A percentile compares a stretch with the other conserved stretches of the same genome.
Evolutionary conservation across 2,797 vertebrate species (phyloP).

Genomic region (Ammospiza maritima): DNA sequence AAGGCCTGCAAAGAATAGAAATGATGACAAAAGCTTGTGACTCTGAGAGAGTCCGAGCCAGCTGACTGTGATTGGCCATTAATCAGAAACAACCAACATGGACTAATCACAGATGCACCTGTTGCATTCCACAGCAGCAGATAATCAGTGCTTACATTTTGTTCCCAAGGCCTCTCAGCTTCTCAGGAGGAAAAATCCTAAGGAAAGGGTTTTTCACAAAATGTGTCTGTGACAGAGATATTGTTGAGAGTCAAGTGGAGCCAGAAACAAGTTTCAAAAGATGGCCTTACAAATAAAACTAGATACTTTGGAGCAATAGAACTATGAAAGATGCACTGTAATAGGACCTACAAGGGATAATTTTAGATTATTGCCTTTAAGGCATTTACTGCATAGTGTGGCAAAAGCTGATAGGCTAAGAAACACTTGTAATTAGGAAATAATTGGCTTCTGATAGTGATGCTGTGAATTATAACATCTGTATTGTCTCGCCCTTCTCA

Average conservation of each 20-base stretch:
- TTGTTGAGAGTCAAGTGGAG: background rate
- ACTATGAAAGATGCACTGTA: background rate
- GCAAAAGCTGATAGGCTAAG: background rate
- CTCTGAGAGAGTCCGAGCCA: no score
- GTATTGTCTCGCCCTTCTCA: background rate
- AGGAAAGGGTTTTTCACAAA: no score
- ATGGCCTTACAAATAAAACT: background rate
- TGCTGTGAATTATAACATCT: background rate
- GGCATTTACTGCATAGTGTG: background rate
- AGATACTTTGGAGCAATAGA: background rate
- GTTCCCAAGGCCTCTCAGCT: no score
- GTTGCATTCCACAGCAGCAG: no score
- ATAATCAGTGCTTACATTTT: no score
- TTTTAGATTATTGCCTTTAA: background rate
- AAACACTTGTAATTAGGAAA: background rate
- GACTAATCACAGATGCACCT: no score
- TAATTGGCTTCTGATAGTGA: background rate
- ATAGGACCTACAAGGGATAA: background rate
- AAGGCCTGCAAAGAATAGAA: no score
- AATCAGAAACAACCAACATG: no score
- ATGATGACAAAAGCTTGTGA: no score
- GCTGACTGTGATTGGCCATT: no score
- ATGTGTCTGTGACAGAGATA: background rate
- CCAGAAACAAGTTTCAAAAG: background rate
- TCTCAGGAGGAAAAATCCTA: no score